Base-by-base conservation (phyloP, 2,113 vertebrate genomes). In the Oceanodroma tethys region DNA sequence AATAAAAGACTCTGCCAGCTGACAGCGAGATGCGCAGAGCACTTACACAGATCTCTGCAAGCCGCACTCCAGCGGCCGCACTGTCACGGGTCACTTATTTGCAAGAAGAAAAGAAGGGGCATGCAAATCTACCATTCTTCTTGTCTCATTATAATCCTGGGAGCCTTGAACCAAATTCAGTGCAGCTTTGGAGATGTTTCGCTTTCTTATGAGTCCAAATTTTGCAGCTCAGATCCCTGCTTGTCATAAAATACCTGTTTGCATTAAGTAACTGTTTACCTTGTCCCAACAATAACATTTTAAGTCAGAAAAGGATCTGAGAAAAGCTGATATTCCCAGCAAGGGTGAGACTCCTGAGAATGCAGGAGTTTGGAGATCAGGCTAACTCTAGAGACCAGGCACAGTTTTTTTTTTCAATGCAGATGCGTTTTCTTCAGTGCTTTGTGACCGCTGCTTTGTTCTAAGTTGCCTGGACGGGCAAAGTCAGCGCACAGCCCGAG, bases 81-180 rank as follows among this genome's bases (percentile, higher is more conserved):
- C 42, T 5, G 30, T 65, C 84, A 66, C 0, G 1, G 58, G 78
- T 88, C 84, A 53, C 78, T 93, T 73, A 66, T 62, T 96, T 94
- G 59, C 71, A 96, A n/a, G 94, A 95, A 86, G 58, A 62, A 53
- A 70, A 74, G 74, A 81, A 80, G 45, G 27, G 9, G 17, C 56
- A 42, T 83, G 71, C 26, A 56, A 90, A 85, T 96, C 74, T 68
- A 18, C 53, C 34, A 50, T 82, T 96, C 85, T 60, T 84, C 79
- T 80, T 55, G 36, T 70, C 55, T 73, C 66, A 62, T 74, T 74
- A 36, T 63, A 83, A 38, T 52, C 79, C 82, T 75, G 78, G 68
- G 75, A 96, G 53, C 25, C 67, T 70, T 78, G 60, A 78, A 58
- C 71, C n/a, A 89, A 88, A 47, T 27, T 62, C 82, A 50, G 47